Evolutionary conservation across 2,888 invertebrate genomes (phyloP).

Genomic region (Dasysyrphus albostriatus): DNA sequence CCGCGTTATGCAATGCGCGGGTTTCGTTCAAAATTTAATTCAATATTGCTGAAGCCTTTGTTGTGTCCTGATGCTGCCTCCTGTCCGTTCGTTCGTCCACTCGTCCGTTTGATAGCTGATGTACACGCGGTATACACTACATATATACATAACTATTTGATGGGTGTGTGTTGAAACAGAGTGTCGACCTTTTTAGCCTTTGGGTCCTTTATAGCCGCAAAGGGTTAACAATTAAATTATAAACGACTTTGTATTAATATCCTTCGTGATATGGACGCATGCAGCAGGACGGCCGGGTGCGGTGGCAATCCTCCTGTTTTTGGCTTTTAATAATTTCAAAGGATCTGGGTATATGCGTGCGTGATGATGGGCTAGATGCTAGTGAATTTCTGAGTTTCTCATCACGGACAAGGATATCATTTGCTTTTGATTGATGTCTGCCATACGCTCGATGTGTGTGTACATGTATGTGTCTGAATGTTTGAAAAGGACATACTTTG

Average conservation of each 20-base stretch:
- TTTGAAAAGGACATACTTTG: conserved; percentile 62
- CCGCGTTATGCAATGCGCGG: conserved; percentile 62
- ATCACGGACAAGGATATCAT: conserved; percentile 44
- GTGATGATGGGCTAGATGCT: conserved; percentile 1
- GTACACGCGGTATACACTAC: background rate
- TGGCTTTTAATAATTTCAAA: conserved; percentile 57
- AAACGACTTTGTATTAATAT: conserved; percentile 73
- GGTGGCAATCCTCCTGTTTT: conserved; percentile 22
- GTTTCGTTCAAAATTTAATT: conserved; percentile 70
- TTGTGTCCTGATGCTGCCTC: conserved; percentile 23
- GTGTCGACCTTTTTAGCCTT: conserved; percentile 32
- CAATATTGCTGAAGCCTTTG: conserved; percentile 68
- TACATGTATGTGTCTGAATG: conserved; percentile 3
- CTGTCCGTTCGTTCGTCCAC: conserved; percentile 4
- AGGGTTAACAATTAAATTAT: conserved; percentile 75
- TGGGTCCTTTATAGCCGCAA: conserved; percentile 55
- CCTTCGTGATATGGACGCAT: conserved; percentile 38
- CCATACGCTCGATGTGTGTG: background rate
- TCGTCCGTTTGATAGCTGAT: conserved; percentile 16
- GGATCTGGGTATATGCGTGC: conserved; percentile 22
- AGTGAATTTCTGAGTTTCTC: conserved; percentile 21
- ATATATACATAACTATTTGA: conserved; percentile 5
- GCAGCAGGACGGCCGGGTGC: background rate
- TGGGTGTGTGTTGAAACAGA: conserved; percentile 7
- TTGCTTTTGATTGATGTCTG: conserved; percentile 72